Conservation (phyloP, 2,113 vertebrate genomes). For the Ctenomys sociabilis region DNA sequence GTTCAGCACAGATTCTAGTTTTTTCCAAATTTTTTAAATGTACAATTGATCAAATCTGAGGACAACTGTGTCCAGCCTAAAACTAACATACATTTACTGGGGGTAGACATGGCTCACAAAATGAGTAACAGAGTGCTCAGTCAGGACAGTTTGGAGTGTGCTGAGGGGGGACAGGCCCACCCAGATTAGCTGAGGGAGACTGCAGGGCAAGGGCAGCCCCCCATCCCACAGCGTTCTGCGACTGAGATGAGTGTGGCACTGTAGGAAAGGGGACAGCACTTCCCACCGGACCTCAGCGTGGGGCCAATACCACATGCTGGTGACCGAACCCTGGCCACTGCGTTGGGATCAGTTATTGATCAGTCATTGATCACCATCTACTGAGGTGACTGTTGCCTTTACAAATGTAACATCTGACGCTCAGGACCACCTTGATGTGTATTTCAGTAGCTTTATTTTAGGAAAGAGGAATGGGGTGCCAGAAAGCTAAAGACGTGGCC, state of each 20-base stretch:
- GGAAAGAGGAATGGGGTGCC: background rate
- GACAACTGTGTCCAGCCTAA: background rate
- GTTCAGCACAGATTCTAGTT: background rate
- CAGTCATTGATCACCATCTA: background rate
- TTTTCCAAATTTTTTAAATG: background rate
- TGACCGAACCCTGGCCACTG: too few species aligned
- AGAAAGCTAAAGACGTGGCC: background rate
- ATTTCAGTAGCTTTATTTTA: background rate
- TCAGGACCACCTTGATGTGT: background rate
- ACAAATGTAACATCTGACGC: background rate
- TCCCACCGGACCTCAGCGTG: too few species aligned
- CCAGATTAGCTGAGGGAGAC: accelerated
- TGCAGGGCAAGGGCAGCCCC: too few species aligned
- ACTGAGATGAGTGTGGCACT: background rate
- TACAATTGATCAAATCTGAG: background rate
- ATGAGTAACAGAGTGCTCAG: background rate
- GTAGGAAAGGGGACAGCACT: background rate
- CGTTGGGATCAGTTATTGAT: background rate
- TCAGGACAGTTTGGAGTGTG: background rate
- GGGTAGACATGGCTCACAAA: background rate
- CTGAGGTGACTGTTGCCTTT: background rate
- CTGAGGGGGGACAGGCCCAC: too few species aligned
- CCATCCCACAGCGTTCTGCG: background rate
- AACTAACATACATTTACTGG: background rate
- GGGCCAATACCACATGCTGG: too few species aligned